Conservation (phyloP, 2,888 invertebrate genomes). For the Xylota segnis region DNA sequence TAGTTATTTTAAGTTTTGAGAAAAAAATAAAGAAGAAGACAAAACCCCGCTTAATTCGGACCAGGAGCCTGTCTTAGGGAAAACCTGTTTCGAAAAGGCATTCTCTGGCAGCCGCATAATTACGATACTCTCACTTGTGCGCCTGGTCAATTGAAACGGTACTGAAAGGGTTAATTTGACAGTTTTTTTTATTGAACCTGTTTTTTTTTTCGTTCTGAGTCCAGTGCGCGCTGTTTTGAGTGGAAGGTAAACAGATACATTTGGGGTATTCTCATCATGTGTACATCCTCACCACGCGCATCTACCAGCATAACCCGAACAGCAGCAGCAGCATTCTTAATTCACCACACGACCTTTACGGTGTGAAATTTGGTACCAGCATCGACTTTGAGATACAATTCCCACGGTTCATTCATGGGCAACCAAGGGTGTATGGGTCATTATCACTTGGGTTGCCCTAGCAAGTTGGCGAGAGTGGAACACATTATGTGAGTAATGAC, state of each 20-base stretch:
- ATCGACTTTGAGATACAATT: conserved; percentile 58
- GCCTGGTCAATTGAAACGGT: conserved; percentile 65
- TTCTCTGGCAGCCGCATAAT: conserved; percentile 32
- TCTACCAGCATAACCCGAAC: conserved; percentile 16
- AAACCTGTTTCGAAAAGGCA: conserved; percentile 58
- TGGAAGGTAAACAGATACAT: conserved; percentile 61
- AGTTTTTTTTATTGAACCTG: conserved; percentile 54
- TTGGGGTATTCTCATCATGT: conserved; percentile 36
- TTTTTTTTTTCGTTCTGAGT: conserved; percentile 29
- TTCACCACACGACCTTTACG: conserved; percentile 61
- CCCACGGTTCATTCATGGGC: conserved; percentile 70
- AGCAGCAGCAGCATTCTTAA: conserved; percentile 36
- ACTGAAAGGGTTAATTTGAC: conserved; percentile 67
- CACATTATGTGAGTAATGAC: conserved; percentile 48
- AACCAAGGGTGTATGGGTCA: conserved; percentile 67
- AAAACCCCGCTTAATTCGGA: conserved; percentile 51
- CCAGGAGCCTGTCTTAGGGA: conserved; percentile 8
- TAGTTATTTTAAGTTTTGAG: background rate
- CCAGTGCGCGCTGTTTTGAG: conserved; percentile 47
- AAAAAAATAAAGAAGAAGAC: background rate
- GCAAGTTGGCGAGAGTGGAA: conserved; percentile 43
- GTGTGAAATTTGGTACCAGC: conserved; percentile 35
- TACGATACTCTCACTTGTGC: conserved; percentile 62
- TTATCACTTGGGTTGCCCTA: conserved; percentile 72
- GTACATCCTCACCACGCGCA: conserved; percentile 48